Percentiles rank a stretch among this genome's conserved stretches.
Conservation (phyloP, 2,888 invertebrate genomes). For the Nyleta sp. region DNA sequence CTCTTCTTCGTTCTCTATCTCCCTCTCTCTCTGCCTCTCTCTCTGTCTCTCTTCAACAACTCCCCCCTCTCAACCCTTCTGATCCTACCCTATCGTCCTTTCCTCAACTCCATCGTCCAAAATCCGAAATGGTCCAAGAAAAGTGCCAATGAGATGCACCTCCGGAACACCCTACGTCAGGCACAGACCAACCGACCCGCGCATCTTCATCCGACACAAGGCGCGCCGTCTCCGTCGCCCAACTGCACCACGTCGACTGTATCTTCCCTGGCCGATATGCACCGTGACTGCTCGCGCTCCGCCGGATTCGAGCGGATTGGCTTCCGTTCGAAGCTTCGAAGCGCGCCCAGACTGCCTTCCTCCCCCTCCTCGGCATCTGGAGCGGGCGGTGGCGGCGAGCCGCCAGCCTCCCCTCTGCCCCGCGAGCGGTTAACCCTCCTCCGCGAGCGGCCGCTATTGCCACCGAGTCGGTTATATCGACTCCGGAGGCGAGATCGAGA, state of each 20-base stretch:
- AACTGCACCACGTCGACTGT: conserved; percentile 23
- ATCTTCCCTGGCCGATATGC: conserved; percentile 48
- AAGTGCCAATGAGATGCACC: conserved; percentile 14
- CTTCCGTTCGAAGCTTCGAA: conserved; percentile 80
- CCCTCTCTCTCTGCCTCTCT: conserved; percentile 6
- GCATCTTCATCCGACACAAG: conserved; percentile 8
- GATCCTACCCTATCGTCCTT: conserved; percentile 45
- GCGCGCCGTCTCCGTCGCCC: conserved; percentile 25
- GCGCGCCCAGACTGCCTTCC: conserved; percentile 81
- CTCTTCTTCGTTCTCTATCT: not conserved
- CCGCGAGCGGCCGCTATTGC: conserved; percentile 52
- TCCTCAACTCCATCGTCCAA: conserved; percentile 23
- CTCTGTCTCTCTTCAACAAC: not conserved
- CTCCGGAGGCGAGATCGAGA: conserved; percentile 79
- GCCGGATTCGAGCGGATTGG: conserved; percentile 82
- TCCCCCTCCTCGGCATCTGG: conserved; percentile 71
- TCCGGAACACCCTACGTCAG: conserved; percentile 3
- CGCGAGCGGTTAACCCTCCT: conserved; percentile 66
- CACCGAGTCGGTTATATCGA: conserved; percentile 56
- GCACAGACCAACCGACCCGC: not conserved
- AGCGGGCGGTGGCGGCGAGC: conserved; percentile 65
- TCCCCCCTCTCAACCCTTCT: conserved; percentile 17
- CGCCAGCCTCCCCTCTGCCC: conserved; percentile 63
- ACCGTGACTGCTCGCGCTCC: conserved; percentile 78
- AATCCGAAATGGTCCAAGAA: conserved; percentile 11